Base-by-base conservation (phyloP, 2,113 vertebrate genomes). In the Lamprologus speciosus region DNA sequence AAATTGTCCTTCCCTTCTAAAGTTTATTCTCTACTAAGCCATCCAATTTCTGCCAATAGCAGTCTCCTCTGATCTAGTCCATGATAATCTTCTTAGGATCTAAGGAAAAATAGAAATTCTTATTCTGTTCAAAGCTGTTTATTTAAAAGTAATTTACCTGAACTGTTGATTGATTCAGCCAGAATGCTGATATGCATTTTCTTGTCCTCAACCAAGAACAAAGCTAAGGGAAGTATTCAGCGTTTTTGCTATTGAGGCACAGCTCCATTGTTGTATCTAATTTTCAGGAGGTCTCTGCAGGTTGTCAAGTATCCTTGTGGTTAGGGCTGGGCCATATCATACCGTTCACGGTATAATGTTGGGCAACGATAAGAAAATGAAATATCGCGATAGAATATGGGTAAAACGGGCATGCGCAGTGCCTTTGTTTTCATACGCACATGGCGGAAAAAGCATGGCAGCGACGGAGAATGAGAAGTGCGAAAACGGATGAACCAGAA, bases 71-170 rank as follows among this genome's bases (percentile, higher is more conserved):
- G 87, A 93, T 93, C 86, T 83, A 87, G 86, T 78, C 78, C n/a
- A 73, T 9, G 82, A 93, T 93, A 91, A 90, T 92, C 89, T 88
- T 79, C 47, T 81, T 50, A 83, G 82, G 88, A 86, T 93, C 89
- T 92, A 54, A 85, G 14, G 16, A 47, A 57, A 90, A 91, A 91
- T 90, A 82, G 88, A 93, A 92, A 93, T 90, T 91, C 50, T 53
- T 53, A 89, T 85, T 88, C 45, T 87, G 82, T 88, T 78, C 87
- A 91, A 84, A 83, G 92, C 50, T 92, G 53, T 89, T 93, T 93
- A 80, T 92, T 91, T 92, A 57, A 91, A 91, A 81, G 80, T 91
- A 35, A 90, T 93, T 90, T 90, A 58, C 73, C 55, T 89, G 58
- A 91, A 84, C 80, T 54, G 80, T 78, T 75, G 80, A 78, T 85